Conservation (phyloP, 1,140 invertebrate species). For the Delia radicum region DNA sequence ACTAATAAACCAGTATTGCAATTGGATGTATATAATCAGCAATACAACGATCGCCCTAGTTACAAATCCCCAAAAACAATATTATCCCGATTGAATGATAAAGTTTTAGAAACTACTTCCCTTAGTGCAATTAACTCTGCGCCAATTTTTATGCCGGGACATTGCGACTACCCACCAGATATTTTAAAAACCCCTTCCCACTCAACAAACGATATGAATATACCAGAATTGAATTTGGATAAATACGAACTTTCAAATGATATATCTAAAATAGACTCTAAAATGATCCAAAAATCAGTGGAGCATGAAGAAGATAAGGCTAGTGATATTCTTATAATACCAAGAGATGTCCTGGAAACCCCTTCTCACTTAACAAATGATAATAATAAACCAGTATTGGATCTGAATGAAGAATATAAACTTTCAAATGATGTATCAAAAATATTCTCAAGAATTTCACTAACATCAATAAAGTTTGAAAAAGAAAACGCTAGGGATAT, state of each 20-base stretch:
- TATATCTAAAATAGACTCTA: slow-evolving; percentile 25
- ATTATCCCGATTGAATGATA: slow-evolving; percentile 20
- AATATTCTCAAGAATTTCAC: too few relatives aligned
- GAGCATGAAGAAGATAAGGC: not conserved
- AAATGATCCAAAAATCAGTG: not conserved
- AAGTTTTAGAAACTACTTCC: not conserved
- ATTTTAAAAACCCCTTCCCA: slow-evolving; percentile 32
- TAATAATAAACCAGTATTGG: too few relatives aligned
- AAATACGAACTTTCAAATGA: not conserved
- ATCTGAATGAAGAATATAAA: too few relatives aligned
- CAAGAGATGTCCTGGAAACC: too few relatives aligned
- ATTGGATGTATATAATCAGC: not conserved
- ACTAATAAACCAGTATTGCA: too few relatives aligned
- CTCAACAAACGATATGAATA: slow-evolving; percentile 26
- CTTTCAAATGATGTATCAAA: too few relatives aligned
- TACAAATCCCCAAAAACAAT: not conserved
- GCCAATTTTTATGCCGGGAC: slow-evolving; percentile 5
- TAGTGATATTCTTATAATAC: too few relatives aligned
- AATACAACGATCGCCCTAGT: not conserved
- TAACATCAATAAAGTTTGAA: too few relatives aligned
- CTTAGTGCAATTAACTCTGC: not conserved
- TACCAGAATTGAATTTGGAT: slow-evolving; percentile 21
- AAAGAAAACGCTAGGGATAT: too few relatives aligned
- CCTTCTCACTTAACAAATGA: too few relatives aligned
- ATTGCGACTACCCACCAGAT: slow-evolving; percentile 14